These are phyloP conservation scores for Thermophis baileyi DNA, from an alignment of 2,113 vertebrate species.

Conservation along the genomic window DNA sequence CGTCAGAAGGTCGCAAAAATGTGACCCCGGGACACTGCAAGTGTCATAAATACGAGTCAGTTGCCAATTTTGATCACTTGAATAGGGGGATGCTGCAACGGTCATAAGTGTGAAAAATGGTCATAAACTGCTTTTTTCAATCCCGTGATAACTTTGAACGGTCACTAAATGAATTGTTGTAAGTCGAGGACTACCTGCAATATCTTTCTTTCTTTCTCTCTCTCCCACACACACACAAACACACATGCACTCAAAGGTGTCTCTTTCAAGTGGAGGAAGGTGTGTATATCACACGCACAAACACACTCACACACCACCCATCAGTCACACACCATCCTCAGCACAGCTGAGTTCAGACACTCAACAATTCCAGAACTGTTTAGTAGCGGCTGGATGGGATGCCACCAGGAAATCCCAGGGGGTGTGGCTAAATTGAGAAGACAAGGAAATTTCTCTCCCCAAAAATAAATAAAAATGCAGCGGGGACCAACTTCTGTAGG, in stretches of 20 bases:
- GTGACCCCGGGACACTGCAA: neutral
- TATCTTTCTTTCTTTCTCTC: neutral
- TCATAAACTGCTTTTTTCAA: neutral
- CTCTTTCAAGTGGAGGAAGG: neutral
- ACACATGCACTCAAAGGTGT: neutral
- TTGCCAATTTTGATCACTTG: neutral
- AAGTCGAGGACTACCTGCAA: neutral
- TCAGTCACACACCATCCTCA: neutral
- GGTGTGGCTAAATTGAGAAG: neutral
- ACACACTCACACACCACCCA: neutral
- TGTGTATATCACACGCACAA: neutral
- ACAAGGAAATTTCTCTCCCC: neutral
- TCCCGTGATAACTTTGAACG: neutral
- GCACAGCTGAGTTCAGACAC: neutral
- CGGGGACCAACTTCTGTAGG: neutral
- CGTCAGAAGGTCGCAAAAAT: neutral
- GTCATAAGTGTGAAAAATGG: neutral
- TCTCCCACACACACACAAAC: no score
- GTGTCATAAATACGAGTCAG: neutral
- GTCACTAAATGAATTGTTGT: neutral
- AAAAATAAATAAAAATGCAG: neutral
- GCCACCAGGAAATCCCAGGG: neutral
- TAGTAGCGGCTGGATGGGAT: neutral
- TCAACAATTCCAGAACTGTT: neutral
- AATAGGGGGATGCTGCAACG: neutral